Evolutionary conservation across 2,888 invertebrate genomes (phyloP).

Genomic region (Pocota personata): DNA sequence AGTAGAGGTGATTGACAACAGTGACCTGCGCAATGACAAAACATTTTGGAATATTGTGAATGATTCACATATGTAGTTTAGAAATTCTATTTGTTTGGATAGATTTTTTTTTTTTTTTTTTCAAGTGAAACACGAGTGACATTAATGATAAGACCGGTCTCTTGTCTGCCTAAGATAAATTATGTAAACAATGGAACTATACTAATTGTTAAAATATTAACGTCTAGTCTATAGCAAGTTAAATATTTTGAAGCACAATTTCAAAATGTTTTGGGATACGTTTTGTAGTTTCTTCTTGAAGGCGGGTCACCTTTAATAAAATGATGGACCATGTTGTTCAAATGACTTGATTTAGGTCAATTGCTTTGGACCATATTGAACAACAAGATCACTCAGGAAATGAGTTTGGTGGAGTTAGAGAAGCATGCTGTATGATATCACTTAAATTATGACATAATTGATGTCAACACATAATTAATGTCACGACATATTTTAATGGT

Average conservation of each 20-base stretch:
- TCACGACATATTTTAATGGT: too few species aligned
- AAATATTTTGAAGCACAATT: too few species aligned
- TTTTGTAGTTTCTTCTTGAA: neutral
- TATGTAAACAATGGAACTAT: conserved; percentile 4
- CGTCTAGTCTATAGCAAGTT: neutral
- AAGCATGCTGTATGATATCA: too few species aligned
- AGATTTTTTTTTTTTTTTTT: neutral
- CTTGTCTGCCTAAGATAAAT: conserved; percentile 5
- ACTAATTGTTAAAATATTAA: neutral
- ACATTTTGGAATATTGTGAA: neutral
- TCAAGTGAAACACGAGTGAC: neutral
- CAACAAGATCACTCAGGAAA: too few species aligned
- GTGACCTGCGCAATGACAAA: conserved; percentile 31
- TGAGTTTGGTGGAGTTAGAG: too few species aligned
- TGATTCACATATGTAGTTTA: conserved; percentile 16
- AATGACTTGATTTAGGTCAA: too few species aligned
- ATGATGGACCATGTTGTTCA: too few species aligned
- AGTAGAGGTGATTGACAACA: conserved; percentile 25
- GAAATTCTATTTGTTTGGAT: neutral
- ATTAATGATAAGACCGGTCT: conserved; percentile 6
- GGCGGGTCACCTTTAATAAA: too few species aligned
- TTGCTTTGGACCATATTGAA: too few species aligned
- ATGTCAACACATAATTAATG: too few species aligned
- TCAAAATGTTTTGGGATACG: neutral
- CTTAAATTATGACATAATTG: too few species aligned